Evolutionary conservation across 1,140 invertebrate species (phyloP), one percentile per base, ranked within the genome.

Genomic region (Scaptomyza montana): DNA sequence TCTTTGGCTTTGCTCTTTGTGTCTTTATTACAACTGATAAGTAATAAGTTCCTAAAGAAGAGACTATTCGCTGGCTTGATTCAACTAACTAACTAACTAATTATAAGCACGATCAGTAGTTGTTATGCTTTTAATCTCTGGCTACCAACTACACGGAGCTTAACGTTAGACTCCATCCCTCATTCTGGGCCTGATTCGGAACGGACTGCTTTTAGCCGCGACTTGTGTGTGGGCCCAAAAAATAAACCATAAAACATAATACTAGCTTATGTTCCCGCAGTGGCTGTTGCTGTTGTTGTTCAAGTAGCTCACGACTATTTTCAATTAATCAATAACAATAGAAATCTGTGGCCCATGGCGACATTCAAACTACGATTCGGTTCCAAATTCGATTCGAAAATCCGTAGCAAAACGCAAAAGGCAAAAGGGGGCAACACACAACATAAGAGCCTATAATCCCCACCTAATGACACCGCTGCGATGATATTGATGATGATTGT

Each of bases 371-470:
- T 45, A 61, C 47, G 33, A 36, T 7, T 66, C 55, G 36, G 43
- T 7, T 46, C 7, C 6, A 9, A 43, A n/a, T 46, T n/a, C 9
- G 13, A 43, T 41, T 55, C 30, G 60, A 49, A 56, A 67, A 60
- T 16, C 13, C 62, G 13, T 36, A 53, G 19, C 51, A 45, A 62
- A 57, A 21, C 41, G 55, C 43, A 65, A 9, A 16, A 56, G 36
- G 54, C 54, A 43, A 54, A 57, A 53, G 68, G 62, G 47, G 62
- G 68, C 61, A 64, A 55, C 19, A 55, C 50, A 63, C 21, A 62
- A 55, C 21, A 62, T 46, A 30, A 57, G 77, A 80, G 77, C 59
- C 55, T 86, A 74, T 78, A 85, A 85, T 85, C 81, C 66, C 66
- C 69, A 62, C 47, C 79, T 87, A 87, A 87, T 87, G 70, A 68